Percentiles rank a stretch among this genome's conserved stretches.
phyloP scores from a whole-genome alignment of 2,888 invertebrate genomes.

The Ptychoptera albimana region DNA sequence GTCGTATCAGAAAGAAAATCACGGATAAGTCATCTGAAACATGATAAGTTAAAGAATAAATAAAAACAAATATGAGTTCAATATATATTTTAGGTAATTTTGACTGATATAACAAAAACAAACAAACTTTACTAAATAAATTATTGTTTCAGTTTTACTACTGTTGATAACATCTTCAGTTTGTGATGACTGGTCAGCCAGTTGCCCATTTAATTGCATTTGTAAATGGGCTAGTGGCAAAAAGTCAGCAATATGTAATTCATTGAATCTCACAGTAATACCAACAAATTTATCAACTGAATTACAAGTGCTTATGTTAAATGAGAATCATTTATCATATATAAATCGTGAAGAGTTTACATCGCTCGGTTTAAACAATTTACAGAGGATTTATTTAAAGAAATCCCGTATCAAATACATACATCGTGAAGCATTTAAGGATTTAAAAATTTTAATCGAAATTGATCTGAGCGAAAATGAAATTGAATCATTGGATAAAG shows the following conservation, averaged over 20 bases:
- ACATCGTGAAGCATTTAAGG: constrained; percentile 71
- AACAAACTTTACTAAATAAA: too few species aligned
- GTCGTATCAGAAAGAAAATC: too few species aligned
- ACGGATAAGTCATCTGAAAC: too few species aligned
- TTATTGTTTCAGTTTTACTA: constrained; percentile 1
- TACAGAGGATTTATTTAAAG: constrained; percentile 68
- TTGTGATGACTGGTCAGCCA: constrained; percentile 64
- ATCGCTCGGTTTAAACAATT: constrained; percentile 59
- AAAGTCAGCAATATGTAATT: constrained; percentile 73
- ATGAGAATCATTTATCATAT: constrained; percentile 60
- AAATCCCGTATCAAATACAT: constrained; percentile 60
- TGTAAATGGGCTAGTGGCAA: constrained; percentile 90
- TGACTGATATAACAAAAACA: too few species aligned
- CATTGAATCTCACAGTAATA: constrained; percentile 62
- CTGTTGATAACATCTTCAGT: constrained; percentile 29
- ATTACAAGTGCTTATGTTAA: constrained; percentile 71
- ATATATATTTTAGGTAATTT: too few species aligned
- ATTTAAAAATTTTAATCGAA: constrained; percentile 71
- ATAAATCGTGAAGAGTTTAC: constrained; percentile 67
- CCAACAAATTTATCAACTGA: constrained; percentile 47
- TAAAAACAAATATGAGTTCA: too few species aligned
- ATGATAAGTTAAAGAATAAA: too few species aligned
- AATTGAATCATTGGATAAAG: constrained; percentile 53
- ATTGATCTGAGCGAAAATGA: constrained; percentile 75
- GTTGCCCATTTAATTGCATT: constrained; percentile 70